phyloP scores from a whole-genome alignment of 2,797 vertebrate genomes.

The Tiaroga cobitis region DNA sequence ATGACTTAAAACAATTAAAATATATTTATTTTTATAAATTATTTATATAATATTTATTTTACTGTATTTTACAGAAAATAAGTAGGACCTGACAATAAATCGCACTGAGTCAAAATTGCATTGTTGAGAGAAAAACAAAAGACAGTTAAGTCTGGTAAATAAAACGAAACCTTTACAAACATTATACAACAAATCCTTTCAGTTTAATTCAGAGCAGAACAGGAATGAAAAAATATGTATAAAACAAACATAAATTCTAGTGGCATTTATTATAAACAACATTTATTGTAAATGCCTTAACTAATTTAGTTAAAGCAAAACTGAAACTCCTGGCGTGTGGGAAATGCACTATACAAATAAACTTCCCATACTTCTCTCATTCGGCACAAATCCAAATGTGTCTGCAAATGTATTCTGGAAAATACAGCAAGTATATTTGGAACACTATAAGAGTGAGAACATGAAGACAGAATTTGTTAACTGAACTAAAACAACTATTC shows the following conservation, averaged over 20 bases:
- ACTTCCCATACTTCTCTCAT: neutral
- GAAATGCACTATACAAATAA: neutral
- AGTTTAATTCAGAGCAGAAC: too few relatives aligned
- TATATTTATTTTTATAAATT: too few relatives aligned
- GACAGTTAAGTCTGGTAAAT: neutral
- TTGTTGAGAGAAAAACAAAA: neutral
- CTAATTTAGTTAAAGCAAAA: neutral
- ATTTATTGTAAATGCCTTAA: neutral
- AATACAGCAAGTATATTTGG: neutral
- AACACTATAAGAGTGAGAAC: neutral
- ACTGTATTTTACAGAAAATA: neutral
- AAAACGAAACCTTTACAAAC: neutral
- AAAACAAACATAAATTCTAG: neutral
- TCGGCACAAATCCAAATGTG: neutral
- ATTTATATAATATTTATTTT: neutral
- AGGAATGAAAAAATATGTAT: neutral
- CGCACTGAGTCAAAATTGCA: neutral
- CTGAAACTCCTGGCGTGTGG: neutral
- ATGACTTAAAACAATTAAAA: neutral
- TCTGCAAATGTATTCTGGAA: neutral
- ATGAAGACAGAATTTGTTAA: constrained; percentile 4
- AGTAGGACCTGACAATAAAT: neutral
- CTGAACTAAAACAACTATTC: constrained; percentile 21
- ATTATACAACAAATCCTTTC: too few relatives aligned
- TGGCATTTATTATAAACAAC: neutral